These are phyloP conservation scores for Colistium nudipinnis DNA, from an alignment of 2,113 vertebrate species.

Conservation along the genomic window DNA sequence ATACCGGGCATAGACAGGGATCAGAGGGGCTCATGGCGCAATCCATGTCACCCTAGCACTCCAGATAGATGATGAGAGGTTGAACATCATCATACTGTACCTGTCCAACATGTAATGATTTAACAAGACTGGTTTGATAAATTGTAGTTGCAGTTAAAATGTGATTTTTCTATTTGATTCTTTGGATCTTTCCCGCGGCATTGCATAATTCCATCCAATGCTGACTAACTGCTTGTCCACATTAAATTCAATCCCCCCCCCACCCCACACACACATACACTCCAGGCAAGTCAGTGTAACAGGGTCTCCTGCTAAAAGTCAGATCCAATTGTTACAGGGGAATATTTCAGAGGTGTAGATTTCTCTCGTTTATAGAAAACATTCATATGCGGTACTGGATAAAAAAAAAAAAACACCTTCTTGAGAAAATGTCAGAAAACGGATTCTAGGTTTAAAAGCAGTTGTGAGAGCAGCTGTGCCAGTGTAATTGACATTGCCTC, in stretches of 20 bases:
- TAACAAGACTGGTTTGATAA: not conserved
- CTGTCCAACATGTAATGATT: slow-evolving; percentile 49
- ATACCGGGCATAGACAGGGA: slow-evolving; percentile 61
- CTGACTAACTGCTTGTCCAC: slow-evolving; percentile 56
- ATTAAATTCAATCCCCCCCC: slow-evolving; percentile 42
- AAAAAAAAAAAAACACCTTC: not conserved
- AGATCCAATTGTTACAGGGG: not conserved
- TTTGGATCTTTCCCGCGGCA: not conserved
- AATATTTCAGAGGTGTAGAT: not conserved
- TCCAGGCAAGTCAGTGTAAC: not conserved
- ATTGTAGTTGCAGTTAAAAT: not conserved
- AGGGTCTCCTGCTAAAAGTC: slow-evolving; percentile 14
- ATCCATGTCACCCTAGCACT: slow-evolving; percentile 56
- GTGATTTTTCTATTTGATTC: not conserved
- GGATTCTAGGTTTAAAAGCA: slow-evolving; percentile 37
- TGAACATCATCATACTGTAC: slow-evolving; percentile 22
- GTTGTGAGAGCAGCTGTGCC: slow-evolving; percentile 59
- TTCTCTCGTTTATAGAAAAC: not conserved
- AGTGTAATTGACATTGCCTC: slow-evolving; percentile 55
- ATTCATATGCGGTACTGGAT: accelerated
- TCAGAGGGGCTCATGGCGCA: slow-evolving; percentile 61
- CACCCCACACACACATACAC: no score
- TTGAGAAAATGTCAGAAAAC: slow-evolving; percentile 12
- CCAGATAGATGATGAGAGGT: slow-evolving; percentile 25
- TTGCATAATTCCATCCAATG: no score